These are phyloP conservation scores for Lysiphlebus fabarum DNA, from an alignment of 1,140 invertebrate species.

Conservation along the genomic window DNA sequence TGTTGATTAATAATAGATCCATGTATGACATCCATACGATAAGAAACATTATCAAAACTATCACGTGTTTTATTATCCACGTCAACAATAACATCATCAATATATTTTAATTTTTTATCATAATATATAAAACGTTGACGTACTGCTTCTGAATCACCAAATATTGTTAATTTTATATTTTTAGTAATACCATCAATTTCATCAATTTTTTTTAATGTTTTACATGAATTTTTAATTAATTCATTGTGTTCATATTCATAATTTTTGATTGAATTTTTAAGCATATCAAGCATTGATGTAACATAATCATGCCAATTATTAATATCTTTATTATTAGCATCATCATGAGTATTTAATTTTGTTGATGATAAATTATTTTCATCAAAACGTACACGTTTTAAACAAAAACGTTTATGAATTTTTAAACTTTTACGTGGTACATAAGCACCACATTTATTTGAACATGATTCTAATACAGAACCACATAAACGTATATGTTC, in stretches of 20 bases:
- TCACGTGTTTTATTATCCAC: constrained; percentile 27
- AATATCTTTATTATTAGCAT: constrained; percentile 14
- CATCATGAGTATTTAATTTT: background rate
- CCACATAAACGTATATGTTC: constrained; percentile 66
- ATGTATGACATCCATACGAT: constrained; percentile 30
- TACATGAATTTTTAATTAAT: constrained; percentile 22
- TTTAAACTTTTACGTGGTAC: constrained; percentile 60
- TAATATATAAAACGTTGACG: constrained; percentile 12
- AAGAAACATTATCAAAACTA: constrained; percentile 30
- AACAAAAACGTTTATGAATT: constrained; percentile 59
- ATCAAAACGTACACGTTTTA: constrained; percentile 7
- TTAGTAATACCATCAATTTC: constrained; percentile 20
- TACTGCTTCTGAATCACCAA: constrained; percentile 18
- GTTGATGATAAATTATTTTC: constrained; percentile 9
- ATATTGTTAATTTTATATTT: constrained; percentile 5
- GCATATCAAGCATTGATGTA: constrained; percentile 31
- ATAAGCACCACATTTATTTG: constrained; percentile 65
- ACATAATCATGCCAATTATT: constrained; percentile 37
- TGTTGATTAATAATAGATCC: constrained; percentile 19
- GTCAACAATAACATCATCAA: constrained; percentile 28
- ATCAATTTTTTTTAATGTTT: constrained; percentile 29
- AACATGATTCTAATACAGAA: constrained; percentile 66
- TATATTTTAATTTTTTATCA: constrained; percentile 23
- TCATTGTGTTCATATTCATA: constrained; percentile 32
- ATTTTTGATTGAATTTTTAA: constrained; percentile 31